Evolutionary conservation across 2,113 vertebrate genomes (phyloP).

Genomic region (Peromyscus californicus): DNA sequence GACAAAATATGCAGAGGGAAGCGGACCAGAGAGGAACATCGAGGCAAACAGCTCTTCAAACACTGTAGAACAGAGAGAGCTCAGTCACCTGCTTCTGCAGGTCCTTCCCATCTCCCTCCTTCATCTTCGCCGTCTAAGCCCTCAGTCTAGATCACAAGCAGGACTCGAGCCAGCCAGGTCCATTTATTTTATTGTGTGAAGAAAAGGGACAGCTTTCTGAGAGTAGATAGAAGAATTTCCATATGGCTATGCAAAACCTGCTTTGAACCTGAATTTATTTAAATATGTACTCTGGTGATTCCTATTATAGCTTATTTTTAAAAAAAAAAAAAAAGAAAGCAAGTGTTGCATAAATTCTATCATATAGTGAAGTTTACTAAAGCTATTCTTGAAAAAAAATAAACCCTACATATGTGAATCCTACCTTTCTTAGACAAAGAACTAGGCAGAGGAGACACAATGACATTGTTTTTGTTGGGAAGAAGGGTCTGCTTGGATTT

Average conservation of each 20-base stretch:
- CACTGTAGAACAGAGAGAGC: not conserved
- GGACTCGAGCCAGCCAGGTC: not conserved
- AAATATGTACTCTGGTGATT: not conserved
- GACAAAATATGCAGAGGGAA: not conserved
- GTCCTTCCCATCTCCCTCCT: not conserved
- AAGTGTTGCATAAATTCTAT: not conserved
- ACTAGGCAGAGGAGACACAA: not conserved
- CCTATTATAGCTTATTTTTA: not conserved
- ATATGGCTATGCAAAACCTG: not conserved
- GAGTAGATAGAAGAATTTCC: not conserved
- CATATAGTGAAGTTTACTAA: not conserved
- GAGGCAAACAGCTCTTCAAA: not conserved
- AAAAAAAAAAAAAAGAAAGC: no score
- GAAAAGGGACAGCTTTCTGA: not conserved
- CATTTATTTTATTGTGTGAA: not conserved
- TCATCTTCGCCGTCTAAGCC: no score
- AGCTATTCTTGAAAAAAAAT: not conserved
- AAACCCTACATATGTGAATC: not conserved
- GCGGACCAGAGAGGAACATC: not conserved
- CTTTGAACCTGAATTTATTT: not conserved
- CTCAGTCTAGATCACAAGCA: not conserved
- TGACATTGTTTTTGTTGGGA: not conserved
- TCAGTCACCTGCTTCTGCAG: not conserved
- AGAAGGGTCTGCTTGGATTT: not conserved
- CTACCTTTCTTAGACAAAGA: not conserved